Conservation (phyloP, 2,888 invertebrate genomes). For the Mellilla xanthometata region DNA sequence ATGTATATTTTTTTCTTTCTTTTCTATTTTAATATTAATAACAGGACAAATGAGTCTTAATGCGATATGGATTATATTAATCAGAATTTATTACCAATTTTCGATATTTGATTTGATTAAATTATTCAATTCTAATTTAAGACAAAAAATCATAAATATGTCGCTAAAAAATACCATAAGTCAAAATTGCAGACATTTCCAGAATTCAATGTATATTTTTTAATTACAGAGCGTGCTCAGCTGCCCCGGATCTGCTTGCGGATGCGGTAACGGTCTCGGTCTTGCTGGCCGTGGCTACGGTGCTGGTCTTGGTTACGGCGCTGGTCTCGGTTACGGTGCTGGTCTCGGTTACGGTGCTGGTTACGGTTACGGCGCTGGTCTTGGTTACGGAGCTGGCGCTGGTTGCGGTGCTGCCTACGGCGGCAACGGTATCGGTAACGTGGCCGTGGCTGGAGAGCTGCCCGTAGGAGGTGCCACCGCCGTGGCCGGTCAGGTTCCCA, state of each 20-base stretch:
- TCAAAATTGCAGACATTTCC: no score
- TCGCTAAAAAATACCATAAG: no score
- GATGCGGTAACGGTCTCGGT: neutral
- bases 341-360: constrained; percentile 1
- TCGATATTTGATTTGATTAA: no score
- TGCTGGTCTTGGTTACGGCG: constrained; percentile 1
- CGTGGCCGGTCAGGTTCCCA: constrained; percentile 44
- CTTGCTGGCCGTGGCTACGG: neutral
- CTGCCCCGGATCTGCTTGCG: constrained; percentile 2
- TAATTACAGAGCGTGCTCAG: constrained; percentile 7
- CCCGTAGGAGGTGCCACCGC: constrained; percentile 41
- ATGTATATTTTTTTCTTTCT: no score
- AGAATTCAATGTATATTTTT: no score
- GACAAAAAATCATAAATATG: no score
- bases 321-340: constrained; percentile 4
- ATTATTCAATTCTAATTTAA: no score
- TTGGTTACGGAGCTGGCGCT: neutral
- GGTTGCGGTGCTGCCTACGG: neutral
- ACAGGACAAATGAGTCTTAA: no score
- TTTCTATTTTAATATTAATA: no score
- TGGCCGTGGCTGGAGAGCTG: constrained; percentile 42
- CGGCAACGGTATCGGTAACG: constrained; percentile 37
- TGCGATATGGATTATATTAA: no score
- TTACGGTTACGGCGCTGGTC: neutral
- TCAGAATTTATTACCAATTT: no score